These are phyloP conservation scores for Chiloscyllium plagiosum DNA, from an alignment of 2,113 vertebrate species.

Conservation along the genomic window DNA sequence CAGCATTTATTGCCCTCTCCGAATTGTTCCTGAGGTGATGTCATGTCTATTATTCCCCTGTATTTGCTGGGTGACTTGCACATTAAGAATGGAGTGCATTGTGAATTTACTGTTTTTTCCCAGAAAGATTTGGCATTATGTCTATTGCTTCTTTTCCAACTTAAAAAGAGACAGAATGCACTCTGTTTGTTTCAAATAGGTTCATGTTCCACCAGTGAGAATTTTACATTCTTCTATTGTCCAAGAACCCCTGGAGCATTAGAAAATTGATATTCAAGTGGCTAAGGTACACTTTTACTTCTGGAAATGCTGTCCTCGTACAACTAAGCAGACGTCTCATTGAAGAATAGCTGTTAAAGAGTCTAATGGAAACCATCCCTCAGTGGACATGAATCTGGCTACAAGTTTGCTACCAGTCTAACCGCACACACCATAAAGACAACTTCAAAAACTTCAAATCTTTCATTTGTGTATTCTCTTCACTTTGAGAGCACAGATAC, in stretches of 20 bases:
- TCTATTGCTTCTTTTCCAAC: background rate
- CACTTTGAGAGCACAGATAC: background rate
- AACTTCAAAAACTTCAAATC: background rate
- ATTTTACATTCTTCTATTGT: slow-evolving; percentile 20
- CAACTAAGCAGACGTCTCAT: background rate
- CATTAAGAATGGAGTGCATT: background rate
- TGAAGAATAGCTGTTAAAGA: slow-evolving; percentile 8
- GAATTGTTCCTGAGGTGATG: background rate
- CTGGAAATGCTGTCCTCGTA: background rate
- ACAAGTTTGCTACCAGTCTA: background rate
- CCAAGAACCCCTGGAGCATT: slow-evolving; percentile 25
- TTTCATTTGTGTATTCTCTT: background rate
- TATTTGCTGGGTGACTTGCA: background rate
- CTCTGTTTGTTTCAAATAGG: slow-evolving; percentile 1
- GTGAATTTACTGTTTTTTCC: background rate
- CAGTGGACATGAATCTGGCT: background rate
- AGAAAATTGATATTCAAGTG: background rate
- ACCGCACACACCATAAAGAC: background rate
- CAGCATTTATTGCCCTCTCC: background rate
- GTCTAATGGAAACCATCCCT: background rate
- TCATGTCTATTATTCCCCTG: background rate
- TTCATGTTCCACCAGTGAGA: slow-evolving; percentile 24
- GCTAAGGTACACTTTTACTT: slow-evolving; percentile 22
- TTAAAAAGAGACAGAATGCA: slow-evolving; percentile 15
- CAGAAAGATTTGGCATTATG: background rate